Evolutionary conservation across 2,113 vertebrate genomes (phyloP), one percentile per base, ranked within the genome.

Genomic region (Crotophaga sulcirostris): DNA sequence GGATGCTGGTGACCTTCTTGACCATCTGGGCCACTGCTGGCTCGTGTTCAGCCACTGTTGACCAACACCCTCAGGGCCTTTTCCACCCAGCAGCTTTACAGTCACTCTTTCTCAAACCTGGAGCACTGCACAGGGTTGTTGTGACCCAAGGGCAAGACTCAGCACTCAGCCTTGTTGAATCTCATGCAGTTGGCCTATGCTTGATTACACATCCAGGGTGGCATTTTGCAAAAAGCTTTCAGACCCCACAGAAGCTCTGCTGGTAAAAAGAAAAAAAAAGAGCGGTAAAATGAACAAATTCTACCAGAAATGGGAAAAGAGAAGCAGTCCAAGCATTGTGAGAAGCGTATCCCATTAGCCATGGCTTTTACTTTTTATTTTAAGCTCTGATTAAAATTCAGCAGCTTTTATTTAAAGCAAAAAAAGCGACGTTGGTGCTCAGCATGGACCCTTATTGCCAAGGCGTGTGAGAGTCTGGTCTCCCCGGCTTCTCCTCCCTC

Each of bases 301-400:
- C 31, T 3, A 0, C 25, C 54, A 68, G 29, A 56, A 83, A 26
- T 6, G 7, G 52, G 44, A 34, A 60, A 76, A 47, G 54, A 60
- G 66, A 23, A 85, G 54, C 29, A n/a, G 38, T 31, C 33, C 29
- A 9, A 64, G 79, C 36, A 4, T 64, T 92, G 69, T 45, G 28
- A 64, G 59, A 44, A 72, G 51, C 31, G 8, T 72, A 47, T 85
- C 79, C 58, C 75, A 47, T 83, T 59, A 83, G 34, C 49, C 7
- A 17, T 51, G 56, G n/a, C 12, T 84, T 91, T 86, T 52, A 49
- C 64, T 74, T 88, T 74, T 87, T 86, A 44, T 91, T 97, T 95
- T 78, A 84, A 62, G 13, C 64, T 52, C 82, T 84, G 62, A 34
- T 95, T 91, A 78, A 93, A 90, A 87, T 82, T 70, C 49, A 89